A percentile compares a stretch with the other conserved stretches of the same genome.
phyloP scores from a whole-genome alignment of 2,797 vertebrate genomes.

The Falco peregrinus region DNA sequence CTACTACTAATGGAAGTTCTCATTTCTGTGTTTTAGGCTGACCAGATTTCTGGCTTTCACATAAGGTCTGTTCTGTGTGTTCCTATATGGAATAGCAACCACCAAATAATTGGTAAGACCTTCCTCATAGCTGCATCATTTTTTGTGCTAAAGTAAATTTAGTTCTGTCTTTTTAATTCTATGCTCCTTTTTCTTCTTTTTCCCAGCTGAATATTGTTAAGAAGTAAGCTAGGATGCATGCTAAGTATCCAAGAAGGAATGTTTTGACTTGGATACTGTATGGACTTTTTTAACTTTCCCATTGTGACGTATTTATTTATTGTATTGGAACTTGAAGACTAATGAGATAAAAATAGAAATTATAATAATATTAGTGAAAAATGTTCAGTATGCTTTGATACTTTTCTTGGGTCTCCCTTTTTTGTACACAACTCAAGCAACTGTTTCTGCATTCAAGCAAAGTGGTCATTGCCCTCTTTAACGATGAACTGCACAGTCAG shows the following conservation, averaged over 20 bases:
- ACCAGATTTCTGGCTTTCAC: constrained; percentile 98
- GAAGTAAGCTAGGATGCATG: constrained; percentile 31
- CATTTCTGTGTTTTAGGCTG: constrained; percentile 82
- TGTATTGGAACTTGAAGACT: background rate
- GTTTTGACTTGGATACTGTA: constrained; percentile 31
- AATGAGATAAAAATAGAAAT: background rate
- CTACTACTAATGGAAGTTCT: background rate
- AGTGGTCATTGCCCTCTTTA: background rate
- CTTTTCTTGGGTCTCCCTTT: background rate
- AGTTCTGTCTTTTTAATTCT: background rate
- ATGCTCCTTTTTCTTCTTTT: constrained; percentile 9
- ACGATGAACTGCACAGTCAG: background rate
- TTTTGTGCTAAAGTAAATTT: background rate
- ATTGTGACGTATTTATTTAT: background rate
- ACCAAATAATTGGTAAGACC: constrained; percentile 97
- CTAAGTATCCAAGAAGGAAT: background rate
- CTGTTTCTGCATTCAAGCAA: background rate
- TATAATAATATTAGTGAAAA: background rate
- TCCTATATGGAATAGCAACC: constrained; percentile 98
- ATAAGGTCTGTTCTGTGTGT: constrained; percentile 98
- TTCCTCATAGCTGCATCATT: background rate
- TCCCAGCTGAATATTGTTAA: background rate
- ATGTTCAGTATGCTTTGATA: background rate
- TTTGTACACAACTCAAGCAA: background rate
- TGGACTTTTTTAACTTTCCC: constrained; percentile 16